phyloP scores from a whole-genome alignment of 1,140 invertebrate species.

The Lordiphosa stackelbergi region DNA sequence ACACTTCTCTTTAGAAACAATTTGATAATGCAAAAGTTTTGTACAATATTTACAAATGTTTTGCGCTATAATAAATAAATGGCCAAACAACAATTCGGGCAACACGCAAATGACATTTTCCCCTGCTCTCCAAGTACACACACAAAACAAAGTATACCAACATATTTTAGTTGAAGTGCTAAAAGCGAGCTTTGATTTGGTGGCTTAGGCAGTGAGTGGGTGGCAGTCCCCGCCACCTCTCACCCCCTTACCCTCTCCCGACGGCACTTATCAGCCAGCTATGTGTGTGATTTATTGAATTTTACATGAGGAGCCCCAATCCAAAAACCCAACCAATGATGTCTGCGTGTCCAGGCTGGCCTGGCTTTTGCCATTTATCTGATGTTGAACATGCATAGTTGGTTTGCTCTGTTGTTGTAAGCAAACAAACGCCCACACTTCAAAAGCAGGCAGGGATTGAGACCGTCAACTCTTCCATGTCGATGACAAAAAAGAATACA shows the following conservation, averaged over 20 bases:
- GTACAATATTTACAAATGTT: conserved; percentile 71
- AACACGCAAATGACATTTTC: conserved; percentile 56
- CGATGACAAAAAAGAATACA: conserved; percentile 54
- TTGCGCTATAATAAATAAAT: conserved; percentile 51
- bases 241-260: conserved; percentile 18
- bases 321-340: conserved; percentile 14
- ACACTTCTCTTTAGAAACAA: not conserved
- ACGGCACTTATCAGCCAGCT: conserved; percentile 42
- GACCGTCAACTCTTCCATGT: conserved; percentile 68
- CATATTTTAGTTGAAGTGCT: conserved; percentile 52
- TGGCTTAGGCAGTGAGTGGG: conserved; percentile 33
- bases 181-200: conserved; percentile 65
- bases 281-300: conserved; percentile 69
- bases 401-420: conserved; percentile 33
- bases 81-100: conserved; percentile 22
- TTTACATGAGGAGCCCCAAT: conserved; percentile 56
- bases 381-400: conserved; percentile 71
- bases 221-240: conserved; percentile 14
- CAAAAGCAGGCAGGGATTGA: conserved; percentile 22
- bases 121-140: conserved; percentile 1
- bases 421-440: conserved; percentile 71
- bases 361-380: conserved; percentile 64
- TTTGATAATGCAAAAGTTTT: conserved; percentile 63
- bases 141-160: not conserved
- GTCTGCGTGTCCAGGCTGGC: conserved; percentile 51